Conservation (phyloP, 2,797 vertebrate species). For the Chrosomus eos region DNA sequence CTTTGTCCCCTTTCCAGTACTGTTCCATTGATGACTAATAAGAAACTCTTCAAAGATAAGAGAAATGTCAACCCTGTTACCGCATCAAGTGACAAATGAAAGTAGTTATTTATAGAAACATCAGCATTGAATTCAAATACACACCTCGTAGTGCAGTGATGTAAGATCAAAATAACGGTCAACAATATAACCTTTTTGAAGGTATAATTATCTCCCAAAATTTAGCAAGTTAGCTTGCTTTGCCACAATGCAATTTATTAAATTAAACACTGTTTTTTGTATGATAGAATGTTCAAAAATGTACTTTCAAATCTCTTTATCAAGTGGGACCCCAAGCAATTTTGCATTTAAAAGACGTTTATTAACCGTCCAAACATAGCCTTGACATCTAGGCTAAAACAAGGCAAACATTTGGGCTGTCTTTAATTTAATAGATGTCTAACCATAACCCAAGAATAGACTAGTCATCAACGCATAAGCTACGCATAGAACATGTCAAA, state of each 20-base stretch:
- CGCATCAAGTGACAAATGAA: background rate
- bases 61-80: background rate
- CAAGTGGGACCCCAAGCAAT: background rate
- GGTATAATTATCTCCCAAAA: background rate
- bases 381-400: too few species aligned
- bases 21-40: background rate
- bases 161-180: background rate
- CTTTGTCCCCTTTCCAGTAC: background rate
- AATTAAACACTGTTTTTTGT: too few species aligned
- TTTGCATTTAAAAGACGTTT: too few species aligned
- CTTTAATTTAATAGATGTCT: too few species aligned
- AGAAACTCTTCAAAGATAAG: background rate
- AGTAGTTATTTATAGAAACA: background rate
- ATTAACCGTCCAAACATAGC: too few species aligned
- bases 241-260: too few species aligned
- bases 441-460: too few species aligned
- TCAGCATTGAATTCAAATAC: background rate
- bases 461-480: too few species aligned
- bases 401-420: too few species aligned
- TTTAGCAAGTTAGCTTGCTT: background rate
- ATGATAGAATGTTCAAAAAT: background rate
- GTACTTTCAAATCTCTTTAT: background rate
- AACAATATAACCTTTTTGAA: background rate
- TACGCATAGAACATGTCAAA: too few species aligned
- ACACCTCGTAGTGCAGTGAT: background rate